Base-by-base conservation (phyloP, 2,888 invertebrate species). In the Apodemia mormo region DNA sequence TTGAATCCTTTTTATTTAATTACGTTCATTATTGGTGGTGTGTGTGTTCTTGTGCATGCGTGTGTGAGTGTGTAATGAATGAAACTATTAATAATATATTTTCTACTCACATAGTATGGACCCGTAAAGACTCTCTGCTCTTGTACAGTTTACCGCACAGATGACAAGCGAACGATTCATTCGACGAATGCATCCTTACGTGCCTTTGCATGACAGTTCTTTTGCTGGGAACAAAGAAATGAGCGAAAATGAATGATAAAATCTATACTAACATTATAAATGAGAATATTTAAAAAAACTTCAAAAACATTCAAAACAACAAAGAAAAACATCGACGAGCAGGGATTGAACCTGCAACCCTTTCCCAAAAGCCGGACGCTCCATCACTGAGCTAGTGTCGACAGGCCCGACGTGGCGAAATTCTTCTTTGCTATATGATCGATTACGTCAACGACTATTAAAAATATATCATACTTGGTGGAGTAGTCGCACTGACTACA, bases 171-270 rank as follows among this genome's bases (percentile, higher is more conserved):
- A 85, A 85, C 0, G 81, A 79, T 40, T 85, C 86, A 0, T 71
- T 74, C 0, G 75, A 49, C 0, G 76, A 73, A 76, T 93, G 93
- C 0, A 84, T 75, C 2, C 82, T 79, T 8, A 89, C 89, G 74
- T 94, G 94, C 0, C 92, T 80, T 68, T 94, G 94, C 74, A 93
- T 91, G 14, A 90, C 89, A 0, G 93, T 93, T 1, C 93, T 85
- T 37, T 92, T 93, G 37, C 93, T 93, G 80, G 2, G 14, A 49
- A 49, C 3, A 9, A 49, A 49, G 1, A 1, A 49, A 49, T n/a
- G 49, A 49, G 5, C 14, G 49, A 14, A 4, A 14, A 14, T 14
- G 49, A 49, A 14, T 49, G 49, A 49, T n/a, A 49, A 14, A 14
- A 49, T 49, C 1, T 1, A 1, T 2, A 9, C 0, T 1, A 45